Evolutionary conservation across 2,888 invertebrate species (phyloP).

Genomic region (Salpingus planirostris): DNA sequence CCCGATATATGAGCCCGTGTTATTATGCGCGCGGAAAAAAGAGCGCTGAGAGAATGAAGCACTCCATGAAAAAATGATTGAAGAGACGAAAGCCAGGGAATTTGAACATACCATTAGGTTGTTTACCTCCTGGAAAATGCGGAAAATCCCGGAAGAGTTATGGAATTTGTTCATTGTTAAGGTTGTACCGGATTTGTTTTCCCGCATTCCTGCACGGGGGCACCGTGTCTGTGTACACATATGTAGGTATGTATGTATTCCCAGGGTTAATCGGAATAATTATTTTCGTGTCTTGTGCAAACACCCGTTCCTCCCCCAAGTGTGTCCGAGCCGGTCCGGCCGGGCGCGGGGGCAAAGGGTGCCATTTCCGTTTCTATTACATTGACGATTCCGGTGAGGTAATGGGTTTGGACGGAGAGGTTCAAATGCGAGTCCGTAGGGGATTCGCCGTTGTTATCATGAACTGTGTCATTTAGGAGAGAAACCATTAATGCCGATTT

Average conservation of each 20-base stretch:
- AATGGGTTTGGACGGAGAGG: constrained; percentile 9
- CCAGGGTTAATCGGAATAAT: too few relatives aligned
- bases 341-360: too few relatives aligned
- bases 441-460: too few relatives aligned
- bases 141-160: constrained; percentile 12
- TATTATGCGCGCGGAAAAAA: too few relatives aligned
- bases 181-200: constrained; percentile 5
- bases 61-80: constrained; percentile 13
- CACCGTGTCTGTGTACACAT: too few relatives aligned
- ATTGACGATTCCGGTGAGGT: constrained; percentile 11
- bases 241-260: too few relatives aligned
- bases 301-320: too few relatives aligned
- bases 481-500: constrained; percentile 19
- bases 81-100: constrained; percentile 12
- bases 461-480: constrained; percentile 14
- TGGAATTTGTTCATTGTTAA: constrained; percentile 10
- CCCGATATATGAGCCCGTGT: constrained; percentile 6
- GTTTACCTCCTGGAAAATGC: constrained; percentile 13
- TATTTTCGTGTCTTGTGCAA: too few relatives aligned
- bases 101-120: constrained; percentile 14
- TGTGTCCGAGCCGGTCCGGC: too few relatives aligned
- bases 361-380: too few relatives aligned
- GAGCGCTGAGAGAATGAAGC: constrained; percentile 7
- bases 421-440: constrained; percentile 8
- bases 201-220: too few relatives aligned